Evolutionary conservation across 2,888 invertebrate genomes (phyloP).

Genomic region (Smittia aterrima): DNA sequence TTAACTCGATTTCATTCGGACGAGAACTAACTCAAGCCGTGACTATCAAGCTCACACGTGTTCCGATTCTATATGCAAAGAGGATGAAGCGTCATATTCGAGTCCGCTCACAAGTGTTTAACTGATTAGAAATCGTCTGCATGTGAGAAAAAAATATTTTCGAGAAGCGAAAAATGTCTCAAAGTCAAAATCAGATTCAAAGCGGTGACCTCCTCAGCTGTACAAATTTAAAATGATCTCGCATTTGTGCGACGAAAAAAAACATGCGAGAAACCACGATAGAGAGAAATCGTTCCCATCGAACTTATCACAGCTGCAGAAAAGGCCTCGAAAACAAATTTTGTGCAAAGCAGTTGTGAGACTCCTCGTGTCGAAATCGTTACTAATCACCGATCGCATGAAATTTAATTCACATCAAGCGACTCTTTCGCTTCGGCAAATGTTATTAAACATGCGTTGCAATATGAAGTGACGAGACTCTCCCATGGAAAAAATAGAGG

Average conservation of each 20-base stretch:
- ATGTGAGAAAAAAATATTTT: not conserved
- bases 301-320: constrained; percentile 41
- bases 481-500: constrained; percentile 38
- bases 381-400: constrained; percentile 38
- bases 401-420: not conserved
- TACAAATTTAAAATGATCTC: constrained; percentile 20
- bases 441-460: not conserved
- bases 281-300: constrained; percentile 29
- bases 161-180: not conserved
- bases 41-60: constrained; percentile 24
- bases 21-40: not conserved
- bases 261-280: constrained; percentile 6
- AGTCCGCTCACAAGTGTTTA: constrained; percentile 29
- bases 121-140: constrained; percentile 21
- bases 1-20: not conserved
- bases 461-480: constrained; percentile 23
- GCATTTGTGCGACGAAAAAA: constrained; percentile 1
- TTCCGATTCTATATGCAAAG: constrained; percentile 34
- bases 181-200: not conserved
- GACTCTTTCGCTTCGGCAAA: constrained; percentile 39
- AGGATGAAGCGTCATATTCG: constrained; percentile 17
- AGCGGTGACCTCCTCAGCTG: constrained; percentile 10
- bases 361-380: constrained; percentile 28
- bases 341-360: constrained; percentile 33
- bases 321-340: not conserved